Evolutionary conservation across 2,888 invertebrate species (phyloP), one percentile per base, ranked within the genome.

Genomic region (Melieria crassipennis): DNA sequence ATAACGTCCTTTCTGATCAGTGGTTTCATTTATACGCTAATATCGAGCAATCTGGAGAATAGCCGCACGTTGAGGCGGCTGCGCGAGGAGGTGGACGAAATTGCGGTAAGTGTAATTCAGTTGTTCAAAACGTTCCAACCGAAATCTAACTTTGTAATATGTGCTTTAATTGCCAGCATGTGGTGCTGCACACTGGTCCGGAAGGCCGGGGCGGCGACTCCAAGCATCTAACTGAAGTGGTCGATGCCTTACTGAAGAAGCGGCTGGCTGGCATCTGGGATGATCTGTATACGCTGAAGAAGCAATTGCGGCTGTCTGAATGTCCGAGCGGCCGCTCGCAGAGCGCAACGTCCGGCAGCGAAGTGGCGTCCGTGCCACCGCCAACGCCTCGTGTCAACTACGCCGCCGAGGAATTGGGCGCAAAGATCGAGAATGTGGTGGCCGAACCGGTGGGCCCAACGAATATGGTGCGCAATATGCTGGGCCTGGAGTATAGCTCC

Each of bases 391-490:
- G 81, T 9, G 71, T 83, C 1, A 84, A 84, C 66, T 84, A 79
- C 65, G 84, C 84, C 0, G 70, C 80, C 0, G 82, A 82, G 9
- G 79, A 82, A 1, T 65, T 84, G 61, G 84, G 84, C 1, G 83
- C 84, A 0, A 78, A 77, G 11, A 74, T 84, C 30, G 48, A 73
- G 0, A 10, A 63, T 6, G 79, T 79, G 0, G 4, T 57, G 0
- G 84, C 83, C 0, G 72, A 69, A 0, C 82, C 84, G 4, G 69
- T 84, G 4, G 75, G 69, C 3, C 50, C 74, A 0, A 69, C 66
- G 0, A 80, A 74, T 47, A 10, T 82, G 2, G 3, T 81, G 0
- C 79, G 76, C 69, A 58, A 56, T 0, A 9, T 81, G 1, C 66
- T 84, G 4, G 80, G 82, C 0, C 65, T 83, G 30, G 79, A 82